phyloP scores from a whole-genome alignment of 2,888 invertebrate species.

The Morpho achilles region DNA sequence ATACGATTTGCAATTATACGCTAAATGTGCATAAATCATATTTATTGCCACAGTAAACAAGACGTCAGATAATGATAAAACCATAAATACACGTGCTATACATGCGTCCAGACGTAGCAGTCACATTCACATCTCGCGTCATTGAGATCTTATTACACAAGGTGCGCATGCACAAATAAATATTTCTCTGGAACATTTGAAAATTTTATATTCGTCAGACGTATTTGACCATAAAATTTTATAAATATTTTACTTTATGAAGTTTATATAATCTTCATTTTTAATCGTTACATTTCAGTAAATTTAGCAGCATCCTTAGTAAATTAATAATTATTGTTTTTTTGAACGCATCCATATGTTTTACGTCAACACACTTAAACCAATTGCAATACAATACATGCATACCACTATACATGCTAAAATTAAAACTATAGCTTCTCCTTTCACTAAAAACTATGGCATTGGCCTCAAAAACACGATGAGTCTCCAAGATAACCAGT shows the following conservation, averaged over 20 bases:
- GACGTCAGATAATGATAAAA: too few species aligned
- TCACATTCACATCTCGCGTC: constrained; percentile 28
- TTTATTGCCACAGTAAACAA: too few species aligned
- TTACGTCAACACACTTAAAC: too few species aligned
- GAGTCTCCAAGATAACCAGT: constrained; percentile 59
- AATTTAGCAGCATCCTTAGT: neutral
- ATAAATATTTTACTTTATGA: too few species aligned
- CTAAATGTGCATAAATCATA: too few species aligned
- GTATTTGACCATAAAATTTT: too few species aligned
- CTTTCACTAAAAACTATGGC: constrained; percentile 40
- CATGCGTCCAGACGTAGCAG: constrained; percentile 7
- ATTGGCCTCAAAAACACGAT: constrained; percentile 56
- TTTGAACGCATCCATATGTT: too few species aligned
- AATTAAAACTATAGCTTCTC: constrained; percentile 11
- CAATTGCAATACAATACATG: too few species aligned
- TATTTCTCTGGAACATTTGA: constrained; percentile 35
- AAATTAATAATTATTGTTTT: too few species aligned
- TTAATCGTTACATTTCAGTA: neutral
- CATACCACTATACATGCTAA: neutral
- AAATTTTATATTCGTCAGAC: constrained; percentile 26
- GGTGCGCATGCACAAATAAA: constrained; percentile 51
- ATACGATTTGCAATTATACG: too few species aligned
- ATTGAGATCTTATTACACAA: constrained; percentile 49
- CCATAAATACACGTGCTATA: too few species aligned
- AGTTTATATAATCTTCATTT: too few species aligned